Evolutionary conservation across 2,113 vertebrate species (phyloP).

Genomic region (Ivindomyrus marchei): DNA sequence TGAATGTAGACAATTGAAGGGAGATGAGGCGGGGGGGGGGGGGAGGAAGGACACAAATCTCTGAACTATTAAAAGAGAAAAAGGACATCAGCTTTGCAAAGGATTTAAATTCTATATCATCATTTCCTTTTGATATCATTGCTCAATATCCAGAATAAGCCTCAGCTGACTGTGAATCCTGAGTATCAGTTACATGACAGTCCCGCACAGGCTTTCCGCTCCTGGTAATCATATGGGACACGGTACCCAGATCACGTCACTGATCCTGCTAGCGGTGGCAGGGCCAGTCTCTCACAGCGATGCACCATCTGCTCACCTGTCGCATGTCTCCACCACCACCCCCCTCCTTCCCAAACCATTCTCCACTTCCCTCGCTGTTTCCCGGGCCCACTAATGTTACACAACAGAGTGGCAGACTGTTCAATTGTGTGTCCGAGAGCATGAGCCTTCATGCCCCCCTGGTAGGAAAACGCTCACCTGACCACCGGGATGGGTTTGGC

Average conservation of each 20-base stretch:
- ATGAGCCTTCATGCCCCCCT: no score
- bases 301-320: constrained; percentile 56
- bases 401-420: not conserved
- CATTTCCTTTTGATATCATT: not conserved
- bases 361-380: not conserved
- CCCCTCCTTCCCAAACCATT: constrained; percentile 19
- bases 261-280: constrained; percentile 44
- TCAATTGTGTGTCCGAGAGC: not conserved
- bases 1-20: not conserved
- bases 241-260: constrained; percentile 39
- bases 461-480: no score
- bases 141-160: not conserved
- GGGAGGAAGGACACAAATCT: not conserved
- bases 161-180: not conserved
- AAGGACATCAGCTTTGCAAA: not conserved
- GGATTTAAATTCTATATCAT: not conserved
- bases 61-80: not conserved
- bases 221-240: constrained; percentile 20
- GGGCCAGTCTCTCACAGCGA: constrained; percentile 37
- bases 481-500: no score
- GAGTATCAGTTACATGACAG: not conserved
- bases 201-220: not conserved
- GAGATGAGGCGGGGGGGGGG: not conserved
- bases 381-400: not conserved
- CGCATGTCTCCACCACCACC: constrained; percentile 19